Percentiles rank a stretch among this genome's conserved stretches.
These are phyloP conservation scores for Smithornis capensis DNA, from an alignment of 2,113 vertebrate species.

Conservation along the genomic window DNA sequence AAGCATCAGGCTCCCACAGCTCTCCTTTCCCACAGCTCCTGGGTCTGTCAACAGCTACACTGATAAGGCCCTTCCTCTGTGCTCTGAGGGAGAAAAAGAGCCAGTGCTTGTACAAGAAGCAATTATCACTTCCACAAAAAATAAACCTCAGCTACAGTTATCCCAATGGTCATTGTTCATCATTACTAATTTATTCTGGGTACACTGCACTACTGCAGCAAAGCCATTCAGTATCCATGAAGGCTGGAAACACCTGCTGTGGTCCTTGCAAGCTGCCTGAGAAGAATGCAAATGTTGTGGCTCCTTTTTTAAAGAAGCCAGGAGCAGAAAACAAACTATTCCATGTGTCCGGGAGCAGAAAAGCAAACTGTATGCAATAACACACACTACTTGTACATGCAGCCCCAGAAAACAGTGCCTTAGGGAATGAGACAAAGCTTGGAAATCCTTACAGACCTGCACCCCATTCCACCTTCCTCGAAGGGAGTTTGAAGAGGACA, in stretches of 20 bases:
- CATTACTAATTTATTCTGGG: not conserved
- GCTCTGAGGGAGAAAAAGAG: not conserved
- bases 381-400: too few relatives aligned
- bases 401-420: not conserved
- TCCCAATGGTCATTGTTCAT: not conserved
- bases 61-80: not conserved
- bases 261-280: not conserved
- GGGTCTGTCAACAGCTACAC: not conserved
- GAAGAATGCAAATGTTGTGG: not conserved
- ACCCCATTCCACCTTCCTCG: not conserved
- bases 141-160: not conserved
- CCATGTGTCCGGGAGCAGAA: not conserved
- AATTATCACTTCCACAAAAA: not conserved
- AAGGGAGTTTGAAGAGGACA: not conserved
- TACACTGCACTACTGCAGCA: not conserved
- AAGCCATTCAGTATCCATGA: not conserved
- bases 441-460: not conserved
- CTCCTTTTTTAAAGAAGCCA: not conserved
- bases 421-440: not conserved
- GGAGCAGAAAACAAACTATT: not conserved
- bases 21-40: not conserved
- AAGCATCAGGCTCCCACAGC: rapidly evolving
- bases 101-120: not conserved
- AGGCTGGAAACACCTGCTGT: not conserved
- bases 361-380: not conserved